Conservation (phyloP, 2,888 invertebrate genomes). For the Bhutanitis thaidina region DNA sequence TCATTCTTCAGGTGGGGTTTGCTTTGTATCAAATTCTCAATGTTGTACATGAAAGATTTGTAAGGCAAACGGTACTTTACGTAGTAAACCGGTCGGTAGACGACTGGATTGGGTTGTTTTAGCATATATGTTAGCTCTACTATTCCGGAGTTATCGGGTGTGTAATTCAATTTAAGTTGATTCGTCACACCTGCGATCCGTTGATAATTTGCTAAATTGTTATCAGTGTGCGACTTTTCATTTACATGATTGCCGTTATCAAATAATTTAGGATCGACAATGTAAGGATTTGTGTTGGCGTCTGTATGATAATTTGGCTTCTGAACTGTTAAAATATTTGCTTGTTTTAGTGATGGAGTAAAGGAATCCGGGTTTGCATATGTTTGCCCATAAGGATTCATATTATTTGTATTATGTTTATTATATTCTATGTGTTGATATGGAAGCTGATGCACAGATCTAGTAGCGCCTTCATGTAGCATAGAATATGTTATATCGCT, state of each 20-base stretch:
- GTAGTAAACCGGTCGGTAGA: conserved; percentile 48
- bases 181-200: conserved; percentile 35
- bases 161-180: conserved; percentile 37
- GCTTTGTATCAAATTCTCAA: conserved; percentile 31
- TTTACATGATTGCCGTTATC: conserved; percentile 17
- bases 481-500: background rate
- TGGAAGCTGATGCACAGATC: background rate
- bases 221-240: conserved; percentile 2
- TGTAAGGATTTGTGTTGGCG: conserved; percentile 1
- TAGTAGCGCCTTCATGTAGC: background rate
- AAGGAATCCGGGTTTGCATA: background rate
- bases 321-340: conserved; percentile 6
- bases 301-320: background rate
- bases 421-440: background rate
- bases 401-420: background rate
- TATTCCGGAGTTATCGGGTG: conserved; percentile 31
- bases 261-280: conserved; percentile 13
- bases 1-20: conserved; percentile 37
- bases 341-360: conserved; percentile 9
- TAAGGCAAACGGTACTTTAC: conserved; percentile 57
- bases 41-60: conserved; percentile 35
- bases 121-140: conserved; percentile 57
- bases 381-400: background rate
- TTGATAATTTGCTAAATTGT: conserved; percentile 30
- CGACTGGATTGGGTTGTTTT: conserved; percentile 39